Percentiles rank a stretch among this genome's conserved stretches.
phyloP scores from a whole-genome alignment of 2,113 vertebrate species.

The Ursus arctos region DNA sequence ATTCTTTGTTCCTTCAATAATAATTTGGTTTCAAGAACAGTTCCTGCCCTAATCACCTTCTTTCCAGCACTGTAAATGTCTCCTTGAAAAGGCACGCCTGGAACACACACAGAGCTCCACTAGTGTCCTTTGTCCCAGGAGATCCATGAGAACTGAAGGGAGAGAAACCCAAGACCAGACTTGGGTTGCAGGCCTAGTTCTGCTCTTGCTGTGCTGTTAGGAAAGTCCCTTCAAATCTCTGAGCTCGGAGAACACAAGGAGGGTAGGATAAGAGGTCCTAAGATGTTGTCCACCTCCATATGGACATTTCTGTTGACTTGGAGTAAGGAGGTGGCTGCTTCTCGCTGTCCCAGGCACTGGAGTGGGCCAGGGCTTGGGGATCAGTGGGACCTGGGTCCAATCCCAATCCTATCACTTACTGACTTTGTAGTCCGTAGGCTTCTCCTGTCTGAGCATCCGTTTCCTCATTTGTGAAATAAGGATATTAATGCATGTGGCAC shows the following conservation, averaged over 20 bases:
- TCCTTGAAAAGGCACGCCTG: background rate
- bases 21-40: background rate
- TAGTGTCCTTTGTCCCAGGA: background rate
- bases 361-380: background rate
- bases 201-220: background rate
- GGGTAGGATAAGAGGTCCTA: background rate
- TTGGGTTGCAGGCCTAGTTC: background rate
- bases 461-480: background rate
- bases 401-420: background rate
- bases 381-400: background rate
- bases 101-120: background rate
- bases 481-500: background rate
- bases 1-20: background rate
- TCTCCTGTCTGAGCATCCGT: background rate
- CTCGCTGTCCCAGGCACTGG: background rate
- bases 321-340: background rate
- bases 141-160: background rate
- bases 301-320: background rate
- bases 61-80: background rate
- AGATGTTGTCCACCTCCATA: background rate
- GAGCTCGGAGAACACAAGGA: background rate
- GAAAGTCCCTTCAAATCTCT: background rate
- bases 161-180: background rate
- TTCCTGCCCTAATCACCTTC: background rate
- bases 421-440: background rate